Evolutionary conservation across 1,140 invertebrate species (phyloP).

Genomic region (Phocides pigmalion): DNA sequence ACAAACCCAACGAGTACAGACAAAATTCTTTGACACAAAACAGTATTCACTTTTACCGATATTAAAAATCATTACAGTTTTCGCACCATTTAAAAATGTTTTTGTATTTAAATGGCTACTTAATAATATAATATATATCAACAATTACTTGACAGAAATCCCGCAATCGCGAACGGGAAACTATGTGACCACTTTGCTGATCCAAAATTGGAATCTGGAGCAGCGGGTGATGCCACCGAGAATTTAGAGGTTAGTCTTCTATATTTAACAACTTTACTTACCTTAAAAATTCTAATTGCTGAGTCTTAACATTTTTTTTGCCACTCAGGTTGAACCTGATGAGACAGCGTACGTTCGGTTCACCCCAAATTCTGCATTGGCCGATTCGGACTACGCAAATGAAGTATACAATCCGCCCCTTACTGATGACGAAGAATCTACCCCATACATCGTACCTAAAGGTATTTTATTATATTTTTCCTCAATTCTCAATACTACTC

Average conservation of each 20-base stretch:
- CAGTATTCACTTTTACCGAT: too few relatives aligned
- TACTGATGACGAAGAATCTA: conserved; percentile 55
- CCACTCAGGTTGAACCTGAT: conserved; percentile 84
- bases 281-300: not conserved
- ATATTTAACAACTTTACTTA: not conserved
- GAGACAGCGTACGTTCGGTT: conserved; percentile 91
- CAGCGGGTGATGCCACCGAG: conserved; percentile 43
- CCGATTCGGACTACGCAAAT: conserved; percentile 88
- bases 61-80: too few relatives aligned
- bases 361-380: conserved; percentile 87
- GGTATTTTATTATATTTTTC: conserved; percentile 47
- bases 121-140: too few relatives aligned
- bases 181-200: conserved; percentile 74
- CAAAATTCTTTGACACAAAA: too few relatives aligned
- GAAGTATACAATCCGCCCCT: conserved; percentile 90
- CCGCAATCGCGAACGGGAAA: conserved; percentile 62
- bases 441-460: conserved; percentile 56
- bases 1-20: too few relatives aligned
- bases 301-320: conserved; percentile 4
- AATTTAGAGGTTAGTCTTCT: conserved; percentile 50
- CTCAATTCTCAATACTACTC: too few relatives aligned
- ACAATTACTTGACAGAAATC: conserved; percentile 53
- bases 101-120: too few relatives aligned
- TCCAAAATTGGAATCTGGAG: conserved; percentile 57
- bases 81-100: too few relatives aligned